A percentile compares a stretch with the other conserved stretches of the same genome.
Evolutionary conservation across 2,113 vertebrate species (phyloP).

Genomic region (Candoia aspera): DNA sequence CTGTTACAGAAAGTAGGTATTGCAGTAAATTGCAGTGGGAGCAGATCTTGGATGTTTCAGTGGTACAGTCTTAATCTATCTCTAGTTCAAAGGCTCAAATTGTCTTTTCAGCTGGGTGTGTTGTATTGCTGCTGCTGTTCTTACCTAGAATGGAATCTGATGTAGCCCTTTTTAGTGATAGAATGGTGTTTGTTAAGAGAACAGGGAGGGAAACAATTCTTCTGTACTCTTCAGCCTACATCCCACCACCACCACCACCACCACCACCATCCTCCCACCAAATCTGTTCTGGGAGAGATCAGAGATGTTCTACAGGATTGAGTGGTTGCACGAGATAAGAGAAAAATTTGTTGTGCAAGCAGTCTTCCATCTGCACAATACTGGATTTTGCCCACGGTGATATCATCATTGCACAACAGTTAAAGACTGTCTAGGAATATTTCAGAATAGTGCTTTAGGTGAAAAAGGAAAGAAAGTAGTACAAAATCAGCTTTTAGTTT

Average conservation of each 20-base stretch:
- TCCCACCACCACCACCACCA: too few species aligned
- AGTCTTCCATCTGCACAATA: too few species aligned
- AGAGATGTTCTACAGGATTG: too few species aligned
- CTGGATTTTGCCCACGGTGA: not conserved
- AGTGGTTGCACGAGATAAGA: too few species aligned
- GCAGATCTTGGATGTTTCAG: not conserved
- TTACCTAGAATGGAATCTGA: not conserved
- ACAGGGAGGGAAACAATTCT: too few species aligned
- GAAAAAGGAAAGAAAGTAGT: slow-evolving; percentile 31
- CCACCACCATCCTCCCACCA: too few species aligned
- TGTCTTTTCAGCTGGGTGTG: slow-evolving; percentile 15
- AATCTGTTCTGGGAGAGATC: too few species aligned
- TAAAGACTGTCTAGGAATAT: not conserved
- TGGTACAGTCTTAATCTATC: too few species aligned
- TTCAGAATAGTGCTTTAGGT: not conserved
- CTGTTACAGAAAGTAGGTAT: not conserved
- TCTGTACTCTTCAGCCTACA: too few species aligned
- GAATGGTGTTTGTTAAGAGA: too few species aligned
- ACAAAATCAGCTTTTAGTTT: slow-evolving; percentile 49
- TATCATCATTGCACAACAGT: slow-evolving; percentile 3
- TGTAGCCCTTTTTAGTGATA: too few species aligned
- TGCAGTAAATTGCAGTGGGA: not conserved
- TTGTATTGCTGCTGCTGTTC: slow-evolving; percentile 47
- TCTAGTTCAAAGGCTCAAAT: slow-evolving; percentile 8
- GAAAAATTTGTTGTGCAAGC: too few species aligned